Percentiles rank a stretch among this genome's conserved stretches.
Evolutionary conservation across 2,113 vertebrate genomes (phyloP).

Genomic region (Trematocara macrostoma): DNA sequence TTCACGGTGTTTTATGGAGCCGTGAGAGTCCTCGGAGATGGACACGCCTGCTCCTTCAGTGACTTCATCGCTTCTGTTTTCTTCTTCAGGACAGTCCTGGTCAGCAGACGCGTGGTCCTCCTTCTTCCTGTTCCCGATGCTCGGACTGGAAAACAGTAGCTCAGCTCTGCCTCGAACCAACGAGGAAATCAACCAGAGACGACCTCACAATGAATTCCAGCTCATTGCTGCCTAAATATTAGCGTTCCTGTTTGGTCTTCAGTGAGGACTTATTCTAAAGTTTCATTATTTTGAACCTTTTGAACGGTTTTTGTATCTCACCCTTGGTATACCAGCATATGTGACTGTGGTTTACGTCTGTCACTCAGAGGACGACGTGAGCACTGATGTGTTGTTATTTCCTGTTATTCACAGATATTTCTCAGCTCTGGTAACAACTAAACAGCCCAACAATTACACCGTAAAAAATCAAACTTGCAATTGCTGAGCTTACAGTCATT

Average conservation of each 20-base stretch:
- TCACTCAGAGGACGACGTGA: neutral
- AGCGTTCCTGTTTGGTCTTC: neutral
- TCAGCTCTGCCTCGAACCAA: neutral
- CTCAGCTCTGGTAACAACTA: neutral
- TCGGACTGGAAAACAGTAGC: neutral
- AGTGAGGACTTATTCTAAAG: neutral
- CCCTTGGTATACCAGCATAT: neutral
- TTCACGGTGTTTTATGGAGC: neutral
- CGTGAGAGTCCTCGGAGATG: neutral
- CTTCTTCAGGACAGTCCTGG: neutral
- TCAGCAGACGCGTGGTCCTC: neutral
- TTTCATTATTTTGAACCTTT: fast-evolving
- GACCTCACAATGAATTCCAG: neutral
- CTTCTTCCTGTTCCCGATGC: neutral
- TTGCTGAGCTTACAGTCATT: no score
- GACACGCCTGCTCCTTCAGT: neutral
- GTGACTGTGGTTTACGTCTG: neutral
- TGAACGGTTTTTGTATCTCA: neutral
- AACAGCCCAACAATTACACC: neutral
- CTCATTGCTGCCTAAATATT: neutral
- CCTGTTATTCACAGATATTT: neutral
- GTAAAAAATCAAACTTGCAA: no score
- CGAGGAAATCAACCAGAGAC: neutral
- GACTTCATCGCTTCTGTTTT: neutral
- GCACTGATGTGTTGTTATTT: neutral